Evolutionary conservation across 2,113 vertebrate species (phyloP), one percentile per base, ranked within the genome.

Genomic region (Bubo scandiacus): DNA sequence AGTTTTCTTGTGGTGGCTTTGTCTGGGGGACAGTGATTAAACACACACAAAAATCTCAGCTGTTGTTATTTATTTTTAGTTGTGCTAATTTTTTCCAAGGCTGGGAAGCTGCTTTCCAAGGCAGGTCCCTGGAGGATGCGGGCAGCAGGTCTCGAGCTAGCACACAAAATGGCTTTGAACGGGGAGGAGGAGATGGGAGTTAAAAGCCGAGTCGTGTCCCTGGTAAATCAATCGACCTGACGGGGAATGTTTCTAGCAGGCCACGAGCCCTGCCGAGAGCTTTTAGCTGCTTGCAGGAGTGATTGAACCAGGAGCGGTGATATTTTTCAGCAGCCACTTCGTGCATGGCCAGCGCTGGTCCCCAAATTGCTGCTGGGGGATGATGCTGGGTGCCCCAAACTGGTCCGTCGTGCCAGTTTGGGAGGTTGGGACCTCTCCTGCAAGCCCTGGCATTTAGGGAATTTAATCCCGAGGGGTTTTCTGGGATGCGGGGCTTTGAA

Each of bases 341-440:
- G 0, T 6, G 29, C 10, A 0, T 2, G 27, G 38, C 34, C 40
- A 7, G 27, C 0, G 34, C 59, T 34, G 58, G 49, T 27, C 59
- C 68, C 68, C 77, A 22, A 0, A 23, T 16, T 36, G 51, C 27
- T 74, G 71, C 66, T 16, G 54, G 58, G 59, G 65, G 58, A 5
- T 5, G 55, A 9, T 22, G 59, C 3, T 51, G 42, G 6, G 55
- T 55, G 32, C 49, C 22, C 68, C 17, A 17, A 8, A 15, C 3
- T 0, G 0, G 2, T 47, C 30, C 14, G 1, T 25, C 0, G 2
- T 10, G 6, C n/a, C 22, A 55, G 71, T 12, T 29, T 0, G 1
- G 9, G 38, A 40, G 45, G 29, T 47, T 63, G 26, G 42, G 40
- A 49, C 29, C 20, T 73, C 23, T 77, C 38, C 54, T 47, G n/a